A percentile compares a stretch with the other conserved stretches of the same genome.
Evolutionary conservation across 2,888 invertebrate species (phyloP).

Genomic region (Trissolcus brochymenae): DNA sequence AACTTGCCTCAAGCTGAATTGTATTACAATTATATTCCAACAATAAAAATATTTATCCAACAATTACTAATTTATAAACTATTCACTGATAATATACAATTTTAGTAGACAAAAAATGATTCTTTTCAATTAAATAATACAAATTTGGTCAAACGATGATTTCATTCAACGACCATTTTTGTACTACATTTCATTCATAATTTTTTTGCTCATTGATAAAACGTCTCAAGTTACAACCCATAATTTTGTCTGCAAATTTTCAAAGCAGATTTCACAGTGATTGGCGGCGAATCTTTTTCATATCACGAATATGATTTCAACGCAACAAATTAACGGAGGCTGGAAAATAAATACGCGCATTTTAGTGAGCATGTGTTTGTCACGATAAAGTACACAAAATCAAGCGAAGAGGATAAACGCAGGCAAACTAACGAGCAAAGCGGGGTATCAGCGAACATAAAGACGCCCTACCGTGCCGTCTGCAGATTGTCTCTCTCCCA

Average conservation of each 20-base stretch:
- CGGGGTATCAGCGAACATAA: conserved; percentile 52
- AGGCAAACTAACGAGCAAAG: conserved; percentile 45
- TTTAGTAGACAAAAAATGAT: too few species aligned
- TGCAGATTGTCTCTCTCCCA: conserved; percentile 53
- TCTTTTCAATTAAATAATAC: too few species aligned
- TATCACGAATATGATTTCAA: not conserved
- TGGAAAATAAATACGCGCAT: conserved; percentile 20
- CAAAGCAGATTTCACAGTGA: not conserved
- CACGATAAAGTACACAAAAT: conserved; percentile 42
- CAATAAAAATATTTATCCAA: too few species aligned
- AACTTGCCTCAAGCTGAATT: too few species aligned
- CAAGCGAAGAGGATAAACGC: conserved; percentile 44
- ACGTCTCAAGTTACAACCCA: not conserved
- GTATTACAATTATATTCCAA: too few species aligned
- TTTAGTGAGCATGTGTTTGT: conserved; percentile 21
- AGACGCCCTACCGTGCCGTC: conserved; percentile 56
- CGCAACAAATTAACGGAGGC: conserved; percentile 6
- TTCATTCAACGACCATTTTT: too few species aligned
- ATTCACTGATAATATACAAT: too few species aligned
- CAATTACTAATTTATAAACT: too few species aligned
- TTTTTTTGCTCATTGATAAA: not conserved
- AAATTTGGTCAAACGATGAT: too few species aligned
- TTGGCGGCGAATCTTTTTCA: not conserved
- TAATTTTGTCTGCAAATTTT: too few species aligned
- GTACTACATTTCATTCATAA: too few species aligned